These are phyloP conservation scores for Bradypodion pumilum DNA, from an alignment of 2,797 vertebrate species.

Conservation along the genomic window DNA sequence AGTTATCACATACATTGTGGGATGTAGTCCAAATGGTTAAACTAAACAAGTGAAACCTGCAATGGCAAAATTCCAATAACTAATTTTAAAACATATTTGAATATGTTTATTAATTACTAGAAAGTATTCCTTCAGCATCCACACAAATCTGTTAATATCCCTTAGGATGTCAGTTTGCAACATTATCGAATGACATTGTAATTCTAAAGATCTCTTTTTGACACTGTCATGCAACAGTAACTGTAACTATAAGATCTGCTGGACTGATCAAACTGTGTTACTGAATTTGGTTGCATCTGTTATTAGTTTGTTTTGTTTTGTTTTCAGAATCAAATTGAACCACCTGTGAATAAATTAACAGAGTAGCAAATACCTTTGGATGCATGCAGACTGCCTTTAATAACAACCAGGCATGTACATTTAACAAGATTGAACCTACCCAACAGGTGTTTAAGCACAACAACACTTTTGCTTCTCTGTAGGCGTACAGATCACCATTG, in stretches of 20 bases:
- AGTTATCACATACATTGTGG: background rate
- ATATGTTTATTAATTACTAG: background rate
- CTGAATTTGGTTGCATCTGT: background rate
- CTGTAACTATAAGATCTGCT: background rate
- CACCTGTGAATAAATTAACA: background rate
- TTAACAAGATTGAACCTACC: background rate
- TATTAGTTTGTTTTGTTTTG: background rate
- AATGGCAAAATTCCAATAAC: background rate
- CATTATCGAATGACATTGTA: background rate
- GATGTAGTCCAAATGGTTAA: background rate
- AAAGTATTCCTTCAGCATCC: background rate
- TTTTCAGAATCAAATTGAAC: background rate
- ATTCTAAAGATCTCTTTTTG: background rate
- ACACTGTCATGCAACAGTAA: too few relatives aligned
- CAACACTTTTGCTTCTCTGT: background rate
- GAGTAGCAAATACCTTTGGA: background rate
- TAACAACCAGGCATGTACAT: background rate
- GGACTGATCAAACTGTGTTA: background rate
- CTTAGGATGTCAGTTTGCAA: background rate
- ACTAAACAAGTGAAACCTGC: background rate
- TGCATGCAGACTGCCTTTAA: background rate
- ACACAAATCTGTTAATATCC: background rate
- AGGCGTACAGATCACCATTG: background rate
- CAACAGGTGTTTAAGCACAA: background rate
- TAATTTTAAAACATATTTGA: background rate